A percentile compares a stretch with the other conserved stretches of the same genome.
Evolutionary conservation across 2,797 vertebrate species (phyloP).

Genomic region (Argyrosomus regius): DNA sequence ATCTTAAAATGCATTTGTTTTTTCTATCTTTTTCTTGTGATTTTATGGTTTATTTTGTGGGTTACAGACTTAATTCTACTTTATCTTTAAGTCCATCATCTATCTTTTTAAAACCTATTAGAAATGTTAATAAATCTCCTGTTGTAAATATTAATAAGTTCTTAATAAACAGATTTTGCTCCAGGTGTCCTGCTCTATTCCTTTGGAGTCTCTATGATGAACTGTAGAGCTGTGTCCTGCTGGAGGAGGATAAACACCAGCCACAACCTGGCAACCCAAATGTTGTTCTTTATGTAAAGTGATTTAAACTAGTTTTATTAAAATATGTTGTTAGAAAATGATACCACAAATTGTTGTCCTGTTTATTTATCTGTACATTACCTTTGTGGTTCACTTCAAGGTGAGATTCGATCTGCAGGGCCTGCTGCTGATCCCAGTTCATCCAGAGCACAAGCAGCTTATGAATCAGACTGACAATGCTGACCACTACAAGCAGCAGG

Average conservation of each 20-base stretch:
- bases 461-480: conserved; percentile 73
- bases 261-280: not conserved
- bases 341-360: not conserved
- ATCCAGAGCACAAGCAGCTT: conserved; percentile 74
- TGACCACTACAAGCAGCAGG: conserved; percentile 71
- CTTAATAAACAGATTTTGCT: not conserved
- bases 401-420: not conserved
- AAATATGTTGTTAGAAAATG: not conserved
- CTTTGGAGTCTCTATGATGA: not conserved
- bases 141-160: not conserved
- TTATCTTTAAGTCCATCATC: too few species aligned
- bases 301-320: not conserved
- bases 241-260: not conserved
- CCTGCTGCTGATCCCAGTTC: conserved; percentile 49
- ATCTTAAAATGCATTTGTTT: not conserved
- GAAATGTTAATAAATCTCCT: not conserved
- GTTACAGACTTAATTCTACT: too few species aligned
- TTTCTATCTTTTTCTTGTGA: too few species aligned
- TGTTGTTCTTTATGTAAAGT: not conserved
- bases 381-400: conserved; percentile 61
- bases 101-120: not conserved
- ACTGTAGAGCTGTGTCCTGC: not conserved
- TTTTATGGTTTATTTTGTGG: too few species aligned
- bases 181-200: not conserved
- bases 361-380: conserved; percentile 25